phyloP scores from a whole-genome alignment of 2,888 invertebrate species.

The Branchellion lobata region DNA sequence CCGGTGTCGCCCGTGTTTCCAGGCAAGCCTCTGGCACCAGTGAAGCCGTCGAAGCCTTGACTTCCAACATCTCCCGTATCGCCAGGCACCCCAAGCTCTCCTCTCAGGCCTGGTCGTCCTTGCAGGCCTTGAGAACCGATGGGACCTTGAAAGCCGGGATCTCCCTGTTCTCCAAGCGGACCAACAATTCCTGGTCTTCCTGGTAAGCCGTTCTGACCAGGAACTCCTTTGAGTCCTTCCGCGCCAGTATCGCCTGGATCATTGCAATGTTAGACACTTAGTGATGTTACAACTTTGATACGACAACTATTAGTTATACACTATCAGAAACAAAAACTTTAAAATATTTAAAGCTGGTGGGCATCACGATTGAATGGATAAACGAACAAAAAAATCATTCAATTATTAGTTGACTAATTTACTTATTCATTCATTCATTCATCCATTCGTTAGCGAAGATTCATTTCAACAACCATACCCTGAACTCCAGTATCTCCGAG shows the following conservation, averaged over 20 bases:
- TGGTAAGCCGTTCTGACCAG: conserved; percentile 3
- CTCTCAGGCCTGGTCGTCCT: conserved; percentile 46
- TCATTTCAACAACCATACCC: too few species aligned
- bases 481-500: conserved; percentile 31
- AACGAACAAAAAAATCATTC: too few species aligned
- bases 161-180: not conserved
- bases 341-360: too few species aligned
- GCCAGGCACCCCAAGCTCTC: conserved; percentile 20
- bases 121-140: conserved; percentile 40
- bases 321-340: too few species aligned
- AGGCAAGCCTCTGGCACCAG: conserved; percentile 83
- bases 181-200: conserved; percentile 13
- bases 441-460: too few species aligned
- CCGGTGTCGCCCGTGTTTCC: conserved; percentile 66
- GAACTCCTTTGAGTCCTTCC: not conserved
- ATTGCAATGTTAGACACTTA: too few species aligned
- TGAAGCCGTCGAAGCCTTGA: conserved; percentile 66
- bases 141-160: conserved; percentile 24
- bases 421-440: too few species aligned
- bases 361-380: too few species aligned
- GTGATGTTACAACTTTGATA: too few species aligned
- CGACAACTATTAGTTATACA: too few species aligned
- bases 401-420: too few species aligned
- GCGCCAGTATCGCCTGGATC: conserved; percentile 37
- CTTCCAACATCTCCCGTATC: not conserved